phyloP scores from a whole-genome alignment of 2,888 invertebrate species.

The Yponomeuta cagnagella region DNA sequence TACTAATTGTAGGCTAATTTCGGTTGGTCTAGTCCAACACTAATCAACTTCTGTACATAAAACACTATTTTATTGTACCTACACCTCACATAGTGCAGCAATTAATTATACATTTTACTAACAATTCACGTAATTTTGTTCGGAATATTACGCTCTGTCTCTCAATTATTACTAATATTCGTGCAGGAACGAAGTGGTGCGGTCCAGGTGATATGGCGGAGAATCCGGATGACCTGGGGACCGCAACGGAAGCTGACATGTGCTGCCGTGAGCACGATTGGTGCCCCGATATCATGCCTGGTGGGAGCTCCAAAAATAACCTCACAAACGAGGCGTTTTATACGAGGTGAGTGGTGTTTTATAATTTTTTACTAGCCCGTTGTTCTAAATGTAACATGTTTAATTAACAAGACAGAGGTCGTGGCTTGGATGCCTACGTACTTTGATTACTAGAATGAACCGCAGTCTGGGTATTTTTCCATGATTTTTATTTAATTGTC shows the following conservation, averaged over 20 bases:
- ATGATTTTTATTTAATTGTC: too few relatives aligned
- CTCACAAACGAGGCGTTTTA: conserved; percentile 78
- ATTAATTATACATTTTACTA: too few relatives aligned
- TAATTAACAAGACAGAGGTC: background rate
- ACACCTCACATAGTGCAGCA: too few relatives aligned
- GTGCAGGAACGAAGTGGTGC: conserved; percentile 87
- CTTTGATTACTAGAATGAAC: too few relatives aligned
- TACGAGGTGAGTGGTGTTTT: conserved; percentile 58
- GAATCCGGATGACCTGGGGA: conserved; percentile 79
- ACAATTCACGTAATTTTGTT: background rate
- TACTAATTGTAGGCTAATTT: too few relatives aligned
- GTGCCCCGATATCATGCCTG: conserved; percentile 77
- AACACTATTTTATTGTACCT: too few relatives aligned
- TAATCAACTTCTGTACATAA: too few relatives aligned
- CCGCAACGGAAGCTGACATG: conserved; percentile 76
- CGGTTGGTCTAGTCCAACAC: too few relatives aligned
- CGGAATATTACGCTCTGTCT: background rate
- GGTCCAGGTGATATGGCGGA: conserved; percentile 81
- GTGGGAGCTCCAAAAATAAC: conserved; percentile 72
- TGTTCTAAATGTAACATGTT: background rate
- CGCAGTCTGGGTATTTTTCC: too few relatives aligned
- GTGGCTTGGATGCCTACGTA: too few relatives aligned
- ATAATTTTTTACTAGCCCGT: background rate
- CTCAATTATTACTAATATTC: background rate
- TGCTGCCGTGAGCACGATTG: conserved; percentile 85